These are phyloP conservation scores for Silurus glanis DNA, from an alignment of 2,113 vertebrate species.

Conservation along the genomic window DNA sequence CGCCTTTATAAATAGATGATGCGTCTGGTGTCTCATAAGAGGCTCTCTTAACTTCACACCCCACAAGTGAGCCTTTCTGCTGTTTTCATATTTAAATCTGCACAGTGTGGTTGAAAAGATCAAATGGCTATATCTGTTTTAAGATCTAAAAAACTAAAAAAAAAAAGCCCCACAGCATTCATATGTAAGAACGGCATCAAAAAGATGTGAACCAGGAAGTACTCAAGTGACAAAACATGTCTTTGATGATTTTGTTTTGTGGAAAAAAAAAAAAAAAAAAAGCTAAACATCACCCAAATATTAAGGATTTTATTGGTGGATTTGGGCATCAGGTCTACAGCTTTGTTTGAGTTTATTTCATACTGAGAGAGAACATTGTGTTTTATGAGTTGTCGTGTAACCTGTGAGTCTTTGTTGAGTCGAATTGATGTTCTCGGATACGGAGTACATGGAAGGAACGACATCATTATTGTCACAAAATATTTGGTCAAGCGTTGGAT, in stretches of 20 bases:
- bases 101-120: constrained; percentile 42
- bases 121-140: constrained; percentile 49
- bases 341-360: constrained; percentile 9
- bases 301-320: background rate
- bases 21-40: constrained; percentile 7
- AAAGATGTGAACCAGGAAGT: background rate
- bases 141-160: constrained; percentile 10
- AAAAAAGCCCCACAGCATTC: background rate
- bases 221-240: background rate
- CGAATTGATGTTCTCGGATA: background rate
- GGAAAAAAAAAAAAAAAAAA: too few species aligned
- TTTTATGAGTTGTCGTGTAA: constrained; percentile 6
- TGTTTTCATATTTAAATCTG: constrained; percentile 47
- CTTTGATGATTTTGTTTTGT: constrained; percentile 7
- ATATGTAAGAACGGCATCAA: background rate
- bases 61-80: constrained; percentile 24
- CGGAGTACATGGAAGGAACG: background rate
- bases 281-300: background rate
- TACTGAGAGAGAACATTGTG: background rate
- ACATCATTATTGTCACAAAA: constrained; percentile 4
- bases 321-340: background rate
- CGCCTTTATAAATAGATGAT: constrained; percentile 19
- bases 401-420: background rate
- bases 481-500: constrained; percentile 13
- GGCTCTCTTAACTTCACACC: constrained; percentile 35